phyloP scores from a whole-genome alignment of 2,888 invertebrate genomes.

The Portevinia maculata region DNA sequence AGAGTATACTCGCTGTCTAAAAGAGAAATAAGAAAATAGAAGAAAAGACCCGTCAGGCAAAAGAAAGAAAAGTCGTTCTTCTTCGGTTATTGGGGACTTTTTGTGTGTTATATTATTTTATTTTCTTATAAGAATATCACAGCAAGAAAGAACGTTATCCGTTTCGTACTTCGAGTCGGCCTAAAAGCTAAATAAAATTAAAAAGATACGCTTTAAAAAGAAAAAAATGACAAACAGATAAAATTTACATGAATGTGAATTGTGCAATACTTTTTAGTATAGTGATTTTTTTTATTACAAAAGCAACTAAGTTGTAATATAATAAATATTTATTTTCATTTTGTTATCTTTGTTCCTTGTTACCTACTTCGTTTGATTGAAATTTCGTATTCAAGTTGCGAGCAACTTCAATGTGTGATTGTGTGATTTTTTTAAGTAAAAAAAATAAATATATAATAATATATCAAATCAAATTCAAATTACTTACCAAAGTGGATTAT shows the following conservation, averaged over 20 bases:
- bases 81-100: constrained; percentile 40
- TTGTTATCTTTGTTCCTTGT: constrained; percentile 40
- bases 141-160: constrained; percentile 43
- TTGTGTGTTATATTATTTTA: constrained; percentile 13
- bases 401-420: constrained; percentile 46
- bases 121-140: constrained; percentile 64
- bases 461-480: not conserved
- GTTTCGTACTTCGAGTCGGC: constrained; percentile 38
- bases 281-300: not conserved
- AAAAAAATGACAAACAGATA: constrained; percentile 13
- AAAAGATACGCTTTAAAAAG: constrained; percentile 32
- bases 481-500: constrained; percentile 19
- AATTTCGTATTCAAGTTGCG: constrained; percentile 46
- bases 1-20: constrained; percentile 60
- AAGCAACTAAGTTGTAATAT: constrained; percentile 52
- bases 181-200: constrained; percentile 13
- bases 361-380: constrained; percentile 30
- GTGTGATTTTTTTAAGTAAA: constrained; percentile 30
- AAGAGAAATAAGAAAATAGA: constrained; percentile 58
- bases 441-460: constrained; percentile 2
- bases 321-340: not conserved
- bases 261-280: constrained; percentile 42
- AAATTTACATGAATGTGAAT: constrained; percentile 13
- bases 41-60: constrained; percentile 61
- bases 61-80: constrained; percentile 61